These are phyloP conservation scores for Thermophis baileyi DNA, from an alignment of 2,113 vertebrate genomes.

Conservation along the genomic window DNA sequence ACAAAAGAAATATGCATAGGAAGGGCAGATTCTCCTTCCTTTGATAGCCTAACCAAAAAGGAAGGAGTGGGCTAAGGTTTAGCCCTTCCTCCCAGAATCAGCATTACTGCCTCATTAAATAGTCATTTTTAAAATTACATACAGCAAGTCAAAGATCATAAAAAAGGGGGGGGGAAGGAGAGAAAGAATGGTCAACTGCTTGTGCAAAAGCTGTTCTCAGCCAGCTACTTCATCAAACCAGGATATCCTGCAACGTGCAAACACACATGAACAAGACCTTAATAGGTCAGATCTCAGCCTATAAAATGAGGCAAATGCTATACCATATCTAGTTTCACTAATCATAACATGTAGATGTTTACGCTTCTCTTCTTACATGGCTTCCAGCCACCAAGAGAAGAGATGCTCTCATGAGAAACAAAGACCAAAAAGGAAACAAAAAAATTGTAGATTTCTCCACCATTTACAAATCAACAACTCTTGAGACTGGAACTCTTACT, in stretches of 20 bases:
- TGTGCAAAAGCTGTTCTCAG: too few relatives aligned
- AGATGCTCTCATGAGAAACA: not conserved
- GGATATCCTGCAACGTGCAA: not conserved
- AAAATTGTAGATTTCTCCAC: not conserved
- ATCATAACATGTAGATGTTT: not conserved
- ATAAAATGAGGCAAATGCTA: not conserved
- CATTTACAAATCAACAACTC: not conserved
- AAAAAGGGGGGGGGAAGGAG: rapidly evolving
- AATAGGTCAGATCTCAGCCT: not conserved
- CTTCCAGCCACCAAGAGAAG: not conserved
- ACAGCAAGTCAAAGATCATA: not conserved
- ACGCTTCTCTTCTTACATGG: not conserved
- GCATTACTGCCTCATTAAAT: not conserved
- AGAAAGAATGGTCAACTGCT: not conserved
- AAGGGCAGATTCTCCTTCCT: not conserved
- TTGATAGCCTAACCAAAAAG: not conserved
- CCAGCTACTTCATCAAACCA: not conserved
- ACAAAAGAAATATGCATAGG: not conserved
- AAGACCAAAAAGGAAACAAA: not conserved
- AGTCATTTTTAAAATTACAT: not conserved
- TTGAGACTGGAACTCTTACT: not conserved
- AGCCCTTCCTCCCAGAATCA: not conserved
- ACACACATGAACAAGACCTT: not conserved
- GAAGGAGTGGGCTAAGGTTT: not conserved
- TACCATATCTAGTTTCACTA: not conserved